These are phyloP conservation scores for Chamaea fasciata DNA, from an alignment of 2,113 vertebrate species.

Conservation along the genomic window DNA sequence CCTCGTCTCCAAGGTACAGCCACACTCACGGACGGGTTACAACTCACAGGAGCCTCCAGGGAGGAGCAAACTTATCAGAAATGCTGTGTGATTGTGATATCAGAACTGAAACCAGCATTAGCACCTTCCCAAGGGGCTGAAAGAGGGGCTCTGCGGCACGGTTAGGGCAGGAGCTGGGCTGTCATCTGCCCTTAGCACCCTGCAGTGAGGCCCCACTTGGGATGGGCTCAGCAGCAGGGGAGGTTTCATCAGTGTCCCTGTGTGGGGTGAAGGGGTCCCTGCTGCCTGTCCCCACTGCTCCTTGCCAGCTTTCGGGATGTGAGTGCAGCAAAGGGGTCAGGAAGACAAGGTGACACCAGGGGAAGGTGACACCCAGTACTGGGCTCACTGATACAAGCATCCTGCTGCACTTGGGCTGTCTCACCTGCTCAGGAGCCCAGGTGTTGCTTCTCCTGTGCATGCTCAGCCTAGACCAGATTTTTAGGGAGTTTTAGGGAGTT, in stretches of 20 bases:
- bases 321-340: not conserved
- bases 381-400: not conserved
- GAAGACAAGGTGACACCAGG: not conserved
- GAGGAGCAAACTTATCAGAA: not conserved
- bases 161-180: not conserved
- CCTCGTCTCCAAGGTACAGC: conserved; percentile 95
- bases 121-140: not conserved
- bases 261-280: not conserved
- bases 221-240: not conserved
- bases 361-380: not conserved
- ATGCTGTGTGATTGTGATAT: not conserved
- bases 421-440: not conserved
- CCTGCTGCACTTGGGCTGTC: not conserved
- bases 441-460: not conserved
- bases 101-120: not conserved
- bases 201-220: not conserved
- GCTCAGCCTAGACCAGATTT: not conserved
- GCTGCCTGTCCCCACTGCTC: not conserved
- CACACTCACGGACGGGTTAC: fast-evolving
- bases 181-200: not conserved
- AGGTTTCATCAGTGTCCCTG: not conserved
- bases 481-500: not conserved
- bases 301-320: fast-evolving
- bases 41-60: not conserved
- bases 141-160: not conserved